These are phyloP conservation scores for Drosophila testacea DNA, from an alignment of 2,888 invertebrate genomes.

Conservation along the genomic window DNA sequence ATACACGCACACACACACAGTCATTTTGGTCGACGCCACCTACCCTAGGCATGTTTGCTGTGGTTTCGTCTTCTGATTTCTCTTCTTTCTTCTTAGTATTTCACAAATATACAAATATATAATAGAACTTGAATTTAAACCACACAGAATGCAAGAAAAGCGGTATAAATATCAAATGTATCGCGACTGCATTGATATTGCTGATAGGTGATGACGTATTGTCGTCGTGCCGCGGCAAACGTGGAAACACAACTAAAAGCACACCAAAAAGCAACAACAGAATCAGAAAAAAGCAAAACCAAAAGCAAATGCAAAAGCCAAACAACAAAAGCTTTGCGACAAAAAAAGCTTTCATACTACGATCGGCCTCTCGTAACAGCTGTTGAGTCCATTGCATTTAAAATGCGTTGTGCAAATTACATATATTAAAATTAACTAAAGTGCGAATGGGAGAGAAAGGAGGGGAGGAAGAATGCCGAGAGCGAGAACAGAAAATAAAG, in stretches of 20 bases:
- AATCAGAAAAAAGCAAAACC: slow-evolving; percentile 12
- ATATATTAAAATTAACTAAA: slow-evolving; percentile 40
- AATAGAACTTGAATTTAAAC: slow-evolving; percentile 5
- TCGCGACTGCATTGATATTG: slow-evolving; percentile 36
- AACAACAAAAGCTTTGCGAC: slow-evolving; percentile 43
- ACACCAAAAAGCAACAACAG: slow-evolving; percentile 48
- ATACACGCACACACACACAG: slow-evolving; percentile 5
- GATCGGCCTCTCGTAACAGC: slow-evolving; percentile 52
- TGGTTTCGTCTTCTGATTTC: slow-evolving; percentile 31
- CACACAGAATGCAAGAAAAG: slow-evolving; percentile 21
- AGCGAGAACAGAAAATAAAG: background rate
- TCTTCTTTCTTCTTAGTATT: slow-evolving; percentile 13
- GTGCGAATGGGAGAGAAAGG: background rate
- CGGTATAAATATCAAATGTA: slow-evolving; percentile 15
- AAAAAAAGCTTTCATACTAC: slow-evolving; percentile 43
- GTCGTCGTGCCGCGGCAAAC: slow-evolving; percentile 57
- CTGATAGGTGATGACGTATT: slow-evolving; percentile 39
- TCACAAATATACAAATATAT: slow-evolving; percentile 30
- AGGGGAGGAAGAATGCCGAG: background rate
- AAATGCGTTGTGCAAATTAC: slow-evolving; percentile 9
- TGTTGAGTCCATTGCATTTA: slow-evolving; percentile 47
- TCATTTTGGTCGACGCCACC: slow-evolving; percentile 36
- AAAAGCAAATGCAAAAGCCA: slow-evolving; percentile 20
- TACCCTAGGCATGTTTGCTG: slow-evolving; percentile 71
- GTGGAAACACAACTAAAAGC: slow-evolving; percentile 69